Percentiles rank a stretch among this genome's conserved stretches.
phyloP scores from a whole-genome alignment of 2,113 vertebrate species.

The Eudyptes chrysolophus region DNA sequence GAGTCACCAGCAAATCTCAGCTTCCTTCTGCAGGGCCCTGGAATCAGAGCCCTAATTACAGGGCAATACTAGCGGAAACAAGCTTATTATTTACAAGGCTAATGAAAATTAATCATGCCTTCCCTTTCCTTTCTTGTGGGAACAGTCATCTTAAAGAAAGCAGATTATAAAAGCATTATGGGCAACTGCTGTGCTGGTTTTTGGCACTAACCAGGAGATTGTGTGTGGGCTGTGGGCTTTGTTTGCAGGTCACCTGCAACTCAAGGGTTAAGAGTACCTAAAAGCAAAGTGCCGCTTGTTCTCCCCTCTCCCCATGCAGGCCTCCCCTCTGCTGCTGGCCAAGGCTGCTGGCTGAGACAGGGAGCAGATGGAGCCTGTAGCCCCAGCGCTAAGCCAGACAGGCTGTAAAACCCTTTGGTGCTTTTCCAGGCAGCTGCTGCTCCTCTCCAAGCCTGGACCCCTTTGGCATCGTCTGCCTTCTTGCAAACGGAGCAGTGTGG shows the following conservation, averaged over 20 bases:
- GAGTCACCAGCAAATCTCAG: constrained; percentile 40
- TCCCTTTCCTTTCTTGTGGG: constrained; percentile 1
- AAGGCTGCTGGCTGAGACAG: background rate
- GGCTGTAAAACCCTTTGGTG: background rate
- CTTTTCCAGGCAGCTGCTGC: constrained; percentile 21
- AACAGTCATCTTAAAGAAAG: constrained; percentile 7
- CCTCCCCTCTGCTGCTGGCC: background rate
- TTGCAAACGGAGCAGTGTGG: background rate
- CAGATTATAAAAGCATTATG: background rate
- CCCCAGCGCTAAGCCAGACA: background rate
- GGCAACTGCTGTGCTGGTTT: background rate
- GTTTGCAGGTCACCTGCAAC: background rate
- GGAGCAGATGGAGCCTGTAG: constrained; percentile 9
- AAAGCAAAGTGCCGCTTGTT: background rate
- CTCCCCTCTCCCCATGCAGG: background rate
- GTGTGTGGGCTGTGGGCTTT: background rate
- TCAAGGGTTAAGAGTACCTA: background rate
- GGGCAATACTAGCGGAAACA: constrained; percentile 30
- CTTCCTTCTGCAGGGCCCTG: background rate
- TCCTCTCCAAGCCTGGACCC: background rate
- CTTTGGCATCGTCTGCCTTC: background rate
- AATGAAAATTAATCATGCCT: constrained; percentile 55
- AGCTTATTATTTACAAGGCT: constrained; percentile 49
- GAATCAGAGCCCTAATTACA: constrained; percentile 29
- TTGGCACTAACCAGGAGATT: background rate